A percentile compares a stretch with the other conserved stretches of the same genome.
phyloP scores from a whole-genome alignment of 92 coral and sea anemone genomes.

The Montipora capitata region DNA sequence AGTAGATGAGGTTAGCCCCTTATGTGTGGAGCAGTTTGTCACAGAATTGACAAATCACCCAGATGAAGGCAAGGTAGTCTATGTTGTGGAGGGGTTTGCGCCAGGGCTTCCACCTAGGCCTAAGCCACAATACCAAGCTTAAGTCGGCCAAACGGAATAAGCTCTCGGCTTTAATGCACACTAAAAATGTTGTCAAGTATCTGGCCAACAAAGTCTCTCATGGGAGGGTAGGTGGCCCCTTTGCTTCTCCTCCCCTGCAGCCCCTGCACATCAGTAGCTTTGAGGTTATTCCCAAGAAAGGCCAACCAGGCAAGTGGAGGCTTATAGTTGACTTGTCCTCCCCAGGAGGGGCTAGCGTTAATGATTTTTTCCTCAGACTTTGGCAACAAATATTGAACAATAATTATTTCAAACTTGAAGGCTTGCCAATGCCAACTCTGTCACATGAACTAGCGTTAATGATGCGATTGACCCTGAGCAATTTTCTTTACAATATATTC shows the following conservation, averaged over 20 bases:
- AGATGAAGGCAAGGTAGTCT: no score
- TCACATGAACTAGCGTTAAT: no score
- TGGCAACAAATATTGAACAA: no score
- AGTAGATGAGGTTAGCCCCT: no score
- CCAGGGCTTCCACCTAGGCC: no score
- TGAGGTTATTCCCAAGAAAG: neutral
- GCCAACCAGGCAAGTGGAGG: conserved; percentile 52
- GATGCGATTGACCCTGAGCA: conserved; percentile 21
- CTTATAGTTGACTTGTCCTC: conserved; percentile 50
- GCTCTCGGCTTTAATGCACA: neutral
- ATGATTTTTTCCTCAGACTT: neutral
- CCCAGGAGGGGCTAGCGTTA: conserved; percentile 35
- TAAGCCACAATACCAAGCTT: neutral
- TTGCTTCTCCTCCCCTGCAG: no score
- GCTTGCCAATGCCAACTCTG: no score
- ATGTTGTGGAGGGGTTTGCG: no score
- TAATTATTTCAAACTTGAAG: no score
- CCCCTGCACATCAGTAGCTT: neutral
- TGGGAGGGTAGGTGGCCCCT: no score
- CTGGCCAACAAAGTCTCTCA: neutral
- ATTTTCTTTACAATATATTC: neutral
- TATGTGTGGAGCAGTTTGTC: no score
- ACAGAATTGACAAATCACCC: no score
- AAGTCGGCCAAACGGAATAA: conserved; percentile 10
- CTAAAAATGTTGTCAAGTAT: neutral